Evolutionary conservation across 2,113 vertebrate species (phyloP), one percentile per base, ranked within the genome.

Genomic region (Siniperca chuatsi): DNA sequence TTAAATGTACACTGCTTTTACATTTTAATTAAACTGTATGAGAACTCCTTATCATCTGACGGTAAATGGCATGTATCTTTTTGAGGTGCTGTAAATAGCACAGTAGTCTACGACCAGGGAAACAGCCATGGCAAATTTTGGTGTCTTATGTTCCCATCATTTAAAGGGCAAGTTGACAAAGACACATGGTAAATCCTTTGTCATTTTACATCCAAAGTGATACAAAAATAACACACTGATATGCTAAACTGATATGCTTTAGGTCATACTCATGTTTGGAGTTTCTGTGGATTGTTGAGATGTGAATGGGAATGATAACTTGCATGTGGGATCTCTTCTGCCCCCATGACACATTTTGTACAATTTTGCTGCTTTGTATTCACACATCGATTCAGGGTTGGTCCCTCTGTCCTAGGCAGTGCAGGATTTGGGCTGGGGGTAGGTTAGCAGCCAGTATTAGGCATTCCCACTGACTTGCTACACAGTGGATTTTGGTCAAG

Each of bases 331-430:
- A 13, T 44, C 69, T 58, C 40, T 2, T 25, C 21, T 10, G 1
- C 52, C 16, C 37, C 20, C 25, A 4, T 13, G 15, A 52, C 25
- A 29, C 44, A 35, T 42, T 8, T 4, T 48, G 20, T 48, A n/a
- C 33, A 1, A 48, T 58, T 60, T 72, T 67, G 60, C 70, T 82
- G 70, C 70, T 82, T 82, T 80, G 12, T 33, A 20, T 65, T 25
- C 10, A 40, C 69, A 62, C 60, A 72, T 79, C 18, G 8, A 3
- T 54, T 60, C 66, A 54, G 50, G 64, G 79, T 58, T 29, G 74
- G 50, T 42, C 35, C 65, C 23, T 79, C 15, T 18, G n/a, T 16
- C 74, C 25, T 73, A 61, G 75, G 8, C 15, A 11, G 46, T 42
- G 29, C 58, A 67, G 72, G 60, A 50, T 48, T 61, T 33, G 33